Evolutionary conservation across 2,113 vertebrate species (phyloP).

Genomic region (Scomber scombrus): DNA sequence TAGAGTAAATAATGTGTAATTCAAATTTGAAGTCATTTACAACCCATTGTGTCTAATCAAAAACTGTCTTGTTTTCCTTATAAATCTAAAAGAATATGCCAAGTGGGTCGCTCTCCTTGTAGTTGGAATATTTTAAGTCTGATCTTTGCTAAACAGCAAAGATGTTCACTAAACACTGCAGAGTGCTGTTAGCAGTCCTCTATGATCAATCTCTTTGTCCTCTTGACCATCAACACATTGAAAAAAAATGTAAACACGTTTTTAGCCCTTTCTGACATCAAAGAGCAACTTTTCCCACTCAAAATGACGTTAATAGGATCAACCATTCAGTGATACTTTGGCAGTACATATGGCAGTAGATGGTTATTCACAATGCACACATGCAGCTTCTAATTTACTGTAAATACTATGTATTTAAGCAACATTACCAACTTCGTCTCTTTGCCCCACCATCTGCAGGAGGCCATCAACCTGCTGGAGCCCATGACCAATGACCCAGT

Average conservation of each 20-base stretch:
- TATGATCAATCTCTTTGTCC: background rate
- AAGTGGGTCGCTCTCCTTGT: too few relatives aligned
- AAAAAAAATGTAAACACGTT: background rate
- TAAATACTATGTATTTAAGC: background rate
- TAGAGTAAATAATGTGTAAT: too few relatives aligned
- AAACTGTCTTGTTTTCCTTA: background rate
- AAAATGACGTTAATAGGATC: background rate
- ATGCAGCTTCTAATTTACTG: background rate
- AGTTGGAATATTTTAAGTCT: too few relatives aligned
- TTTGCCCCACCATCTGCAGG: slow-evolving; percentile 81
- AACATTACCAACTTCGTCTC: background rate
- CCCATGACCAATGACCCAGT: slow-evolving; percentile 99
- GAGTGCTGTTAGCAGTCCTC: background rate
- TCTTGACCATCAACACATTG: background rate
- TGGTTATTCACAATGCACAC: background rate
- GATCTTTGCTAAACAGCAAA: background rate
- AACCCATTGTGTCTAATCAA: background rate
- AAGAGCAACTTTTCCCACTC: background rate
- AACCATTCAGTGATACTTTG: background rate
- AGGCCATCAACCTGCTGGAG: slow-evolving; percentile 98
- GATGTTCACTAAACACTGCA: background rate
- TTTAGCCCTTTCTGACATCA: too few relatives aligned
- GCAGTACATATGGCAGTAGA: too few relatives aligned
- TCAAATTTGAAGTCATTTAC: background rate
- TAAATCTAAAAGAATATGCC: background rate